Base-by-base conservation (phyloP, 2,888 invertebrate genomes). In the Eurois occulta region DNA sequence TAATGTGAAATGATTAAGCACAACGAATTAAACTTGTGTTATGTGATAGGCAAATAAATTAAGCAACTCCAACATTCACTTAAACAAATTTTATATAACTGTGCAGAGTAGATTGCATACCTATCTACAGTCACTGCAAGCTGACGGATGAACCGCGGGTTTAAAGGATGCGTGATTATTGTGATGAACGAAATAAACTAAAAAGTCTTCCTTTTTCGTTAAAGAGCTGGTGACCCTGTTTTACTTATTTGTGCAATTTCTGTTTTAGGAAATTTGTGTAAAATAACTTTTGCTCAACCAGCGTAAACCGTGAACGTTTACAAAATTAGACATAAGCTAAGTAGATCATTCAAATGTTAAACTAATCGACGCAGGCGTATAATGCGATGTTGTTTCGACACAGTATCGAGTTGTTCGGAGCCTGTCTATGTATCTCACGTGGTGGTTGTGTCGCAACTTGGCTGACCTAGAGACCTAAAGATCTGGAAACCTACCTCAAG, bases 391-490 rank as follows among this genome's bases (percentile, higher is more conserved):
- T 72, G 77, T 90, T 90, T 87, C 90, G 80, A 81, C 88, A 90
- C 72, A 75, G 71, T 83, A 84, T 83, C 75, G 81, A 83, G 81
- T 77, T 65, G 84, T 77, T 76, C 78, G 83, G 77, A 88, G 86
- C 84, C 86, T 87, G 89, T 87, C 88, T 88, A 89, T 88, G 85
- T 84, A 71, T 88, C 84, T 87, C 88, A 88, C 82, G 85, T 88
- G 86, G 84, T 76, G 79, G 81, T 62, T 66, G 58, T 89, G 84
- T 79, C 84, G 88, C 87, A 90, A 90, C 83, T 52, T 62, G 64
- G 28, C 58, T 90, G 90, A 90, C 90, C 90, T 83, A 90, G 83
- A 90, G 89, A 89, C 90, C 90, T 88, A 88, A 88, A 89, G 84
- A 86, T 87, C 87, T 88, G 85, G 75, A 88, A 85, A 88, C 84